Evolutionary conservation across 2,113 vertebrate genomes (phyloP).

Genomic region (Hippopotamus amphibius): DNA sequence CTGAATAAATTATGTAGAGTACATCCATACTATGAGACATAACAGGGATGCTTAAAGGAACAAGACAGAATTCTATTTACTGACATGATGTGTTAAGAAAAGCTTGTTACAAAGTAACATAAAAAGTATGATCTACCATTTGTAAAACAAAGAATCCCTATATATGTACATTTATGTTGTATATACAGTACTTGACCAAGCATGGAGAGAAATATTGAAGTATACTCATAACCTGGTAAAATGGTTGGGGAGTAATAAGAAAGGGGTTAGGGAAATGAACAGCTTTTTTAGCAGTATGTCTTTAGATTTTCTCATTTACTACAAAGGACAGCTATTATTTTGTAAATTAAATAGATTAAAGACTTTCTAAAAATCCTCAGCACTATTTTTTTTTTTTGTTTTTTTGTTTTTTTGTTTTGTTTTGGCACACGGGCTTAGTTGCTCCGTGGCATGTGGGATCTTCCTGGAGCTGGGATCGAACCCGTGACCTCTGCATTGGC

Average conservation of each 20-base stretch:
- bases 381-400: too few species aligned
- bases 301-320: conserved; percentile 26
- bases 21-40: neutral
- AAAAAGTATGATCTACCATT: neutral
- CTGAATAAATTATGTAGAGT: neutral
- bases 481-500: too few species aligned
- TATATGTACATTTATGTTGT: neutral
- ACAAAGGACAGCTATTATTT: conserved; percentile 30
- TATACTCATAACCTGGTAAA: neutral
- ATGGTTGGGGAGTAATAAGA: neutral
- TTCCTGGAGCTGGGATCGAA: too few species aligned
- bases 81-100: neutral
- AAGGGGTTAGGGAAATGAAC: neutral
- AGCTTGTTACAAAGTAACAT: neutral
- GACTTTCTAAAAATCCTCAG: neutral
- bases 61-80: conserved; percentile 7
- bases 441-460: too few species aligned
- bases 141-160: neutral
- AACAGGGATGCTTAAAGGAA: conserved; percentile 12
- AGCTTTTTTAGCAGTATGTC: neutral
- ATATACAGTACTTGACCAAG: neutral
- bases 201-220: neutral
- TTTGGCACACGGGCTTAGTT: too few species aligned
- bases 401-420: too few species aligned
- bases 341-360: neutral